Conservation (phyloP, 2,888 invertebrate species). For the Dryocosmus kuriphilus region DNA sequence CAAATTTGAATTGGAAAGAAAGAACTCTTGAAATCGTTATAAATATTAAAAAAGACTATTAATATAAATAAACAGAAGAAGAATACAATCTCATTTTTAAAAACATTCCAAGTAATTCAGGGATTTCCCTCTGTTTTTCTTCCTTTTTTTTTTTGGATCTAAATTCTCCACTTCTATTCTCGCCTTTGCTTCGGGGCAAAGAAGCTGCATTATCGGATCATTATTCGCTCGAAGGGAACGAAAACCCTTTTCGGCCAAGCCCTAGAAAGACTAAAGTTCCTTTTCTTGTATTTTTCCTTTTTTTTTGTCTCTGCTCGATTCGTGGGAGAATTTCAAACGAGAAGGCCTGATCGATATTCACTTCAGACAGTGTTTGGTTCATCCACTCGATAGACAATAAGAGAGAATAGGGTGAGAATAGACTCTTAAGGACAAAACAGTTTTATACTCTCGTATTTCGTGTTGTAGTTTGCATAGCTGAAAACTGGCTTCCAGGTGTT, state of each 20-base stretch:
- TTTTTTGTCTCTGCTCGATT: constrained; percentile 14
- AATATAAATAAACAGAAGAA: too few relatives aligned
- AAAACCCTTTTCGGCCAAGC: not conserved
- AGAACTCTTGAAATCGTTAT: too few relatives aligned
- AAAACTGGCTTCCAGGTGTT: constrained; percentile 18
- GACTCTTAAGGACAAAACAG: constrained; percentile 50
- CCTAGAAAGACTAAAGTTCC: constrained; percentile 33
- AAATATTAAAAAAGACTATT: too few relatives aligned
- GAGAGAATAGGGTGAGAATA: constrained; percentile 44
- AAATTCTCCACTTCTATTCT: not conserved
- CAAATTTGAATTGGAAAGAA: too few relatives aligned
- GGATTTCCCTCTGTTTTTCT: not conserved
- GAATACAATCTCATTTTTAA: not conserved
- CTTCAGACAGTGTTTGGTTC: constrained; percentile 39
- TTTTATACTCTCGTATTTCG: not conserved
- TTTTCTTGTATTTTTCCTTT: constrained; percentile 16
- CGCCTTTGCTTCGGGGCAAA: not conserved
- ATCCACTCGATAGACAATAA: constrained; percentile 47
- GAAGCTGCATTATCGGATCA: constrained; percentile 15
- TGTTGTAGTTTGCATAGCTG: not conserved
- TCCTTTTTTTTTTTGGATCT: not conserved
- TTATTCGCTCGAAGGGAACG: constrained; percentile 21
- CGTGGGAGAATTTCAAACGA: constrained; percentile 36
- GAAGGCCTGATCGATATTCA: constrained; percentile 34
- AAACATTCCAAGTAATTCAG: not conserved